These are phyloP conservation scores for Cercocebus atys DNA, from an alignment of 2,113 vertebrate genomes.

Conservation along the genomic window DNA sequence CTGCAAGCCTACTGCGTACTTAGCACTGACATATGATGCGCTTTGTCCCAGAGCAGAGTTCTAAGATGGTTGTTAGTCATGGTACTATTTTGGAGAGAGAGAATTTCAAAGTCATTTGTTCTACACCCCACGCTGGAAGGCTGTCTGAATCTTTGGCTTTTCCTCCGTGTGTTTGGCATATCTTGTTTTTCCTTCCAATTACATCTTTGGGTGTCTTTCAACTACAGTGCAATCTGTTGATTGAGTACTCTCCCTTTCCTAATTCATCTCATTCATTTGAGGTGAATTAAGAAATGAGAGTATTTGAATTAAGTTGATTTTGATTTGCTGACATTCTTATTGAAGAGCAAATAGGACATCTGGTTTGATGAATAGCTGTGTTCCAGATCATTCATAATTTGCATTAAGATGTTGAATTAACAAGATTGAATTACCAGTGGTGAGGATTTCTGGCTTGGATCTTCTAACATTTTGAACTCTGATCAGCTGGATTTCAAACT, in stretches of 20 bases:
- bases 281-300: background rate
- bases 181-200: background rate
- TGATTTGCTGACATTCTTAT: constrained; percentile 29
- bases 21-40: background rate
- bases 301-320: constrained; percentile 35
- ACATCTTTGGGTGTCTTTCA: background rate
- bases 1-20: constrained; percentile 18
- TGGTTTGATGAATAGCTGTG: background rate
- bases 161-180: background rate
- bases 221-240: background rate
- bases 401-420: constrained; percentile 33
- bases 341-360: background rate
- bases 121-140: background rate
- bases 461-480: background rate
- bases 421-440: background rate
- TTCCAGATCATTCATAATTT: constrained; percentile 23
- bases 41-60: constrained; percentile 10
- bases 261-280: background rate
- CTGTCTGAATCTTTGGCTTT: constrained; percentile 7
- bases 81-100: constrained; percentile 33
- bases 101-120: constrained; percentile 49
- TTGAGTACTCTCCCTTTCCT: background rate
- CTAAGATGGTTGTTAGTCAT: constrained; percentile 36
- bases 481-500: background rate
- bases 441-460: constrained; percentile 2